A percentile compares a stretch with the other conserved stretches of the same genome.
Evolutionary conservation across 2,113 vertebrate genomes (phyloP).

Genomic region (Nothobranchius furzeri): DNA sequence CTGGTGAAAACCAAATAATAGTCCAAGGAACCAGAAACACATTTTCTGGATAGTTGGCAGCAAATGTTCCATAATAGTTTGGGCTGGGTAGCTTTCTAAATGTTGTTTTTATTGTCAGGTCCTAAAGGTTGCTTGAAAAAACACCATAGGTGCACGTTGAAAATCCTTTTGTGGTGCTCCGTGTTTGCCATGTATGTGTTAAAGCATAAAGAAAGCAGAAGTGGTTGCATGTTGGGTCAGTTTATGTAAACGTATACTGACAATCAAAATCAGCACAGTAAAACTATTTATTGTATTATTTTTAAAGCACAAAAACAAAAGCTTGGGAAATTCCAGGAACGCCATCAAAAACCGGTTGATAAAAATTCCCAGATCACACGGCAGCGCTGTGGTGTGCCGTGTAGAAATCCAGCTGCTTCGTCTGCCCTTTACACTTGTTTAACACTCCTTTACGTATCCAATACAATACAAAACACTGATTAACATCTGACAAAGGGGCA

Average conservation of each 20-base stretch:
- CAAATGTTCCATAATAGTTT: constrained; percentile 78
- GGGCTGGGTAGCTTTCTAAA: constrained; percentile 70
- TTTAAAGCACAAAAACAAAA: constrained; percentile 53
- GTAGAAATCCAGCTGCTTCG: constrained; percentile 35
- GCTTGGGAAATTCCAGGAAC: constrained; percentile 27
- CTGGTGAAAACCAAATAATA: constrained; percentile 75
- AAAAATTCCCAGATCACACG: constrained; percentile 33
- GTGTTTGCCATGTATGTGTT: constrained; percentile 28
- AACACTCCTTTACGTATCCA: constrained; percentile 65
- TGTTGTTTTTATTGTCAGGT: constrained; percentile 67
- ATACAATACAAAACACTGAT: constrained; percentile 69
- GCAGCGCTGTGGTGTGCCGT: constrained; percentile 37
- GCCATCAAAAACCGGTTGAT: constrained; percentile 15
- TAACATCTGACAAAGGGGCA: constrained; percentile 72
- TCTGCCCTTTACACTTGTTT: constrained; percentile 70
- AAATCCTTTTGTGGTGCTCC: constrained; percentile 23
- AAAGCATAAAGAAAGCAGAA: constrained; percentile 30
- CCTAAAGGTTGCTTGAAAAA: constrained; percentile 14
- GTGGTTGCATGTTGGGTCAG: constrained; percentile 41
- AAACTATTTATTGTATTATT: constrained; percentile 15
- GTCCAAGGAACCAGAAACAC: constrained; percentile 75
- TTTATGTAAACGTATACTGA: constrained; percentile 50
- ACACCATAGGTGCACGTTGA: constrained; percentile 41
- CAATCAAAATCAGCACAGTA: constrained; percentile 62
- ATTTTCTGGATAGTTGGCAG: constrained; percentile 81